Conservation (phyloP, 2,797 vertebrate species). For the Periparus ater region DNA sequence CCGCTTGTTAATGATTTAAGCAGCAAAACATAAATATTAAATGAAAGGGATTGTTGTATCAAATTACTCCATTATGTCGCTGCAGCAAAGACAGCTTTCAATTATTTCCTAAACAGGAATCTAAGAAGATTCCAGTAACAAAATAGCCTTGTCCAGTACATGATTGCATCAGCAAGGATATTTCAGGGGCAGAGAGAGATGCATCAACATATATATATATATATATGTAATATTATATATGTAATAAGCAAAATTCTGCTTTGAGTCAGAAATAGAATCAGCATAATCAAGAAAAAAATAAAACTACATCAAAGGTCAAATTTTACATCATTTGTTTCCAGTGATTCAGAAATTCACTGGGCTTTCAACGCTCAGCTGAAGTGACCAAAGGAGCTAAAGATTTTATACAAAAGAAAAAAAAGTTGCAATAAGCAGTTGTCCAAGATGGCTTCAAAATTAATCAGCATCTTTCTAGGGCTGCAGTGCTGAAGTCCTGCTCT, state of each 20-base stretch:
- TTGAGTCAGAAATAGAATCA: background rate
- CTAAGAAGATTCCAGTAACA: constrained; percentile 61
- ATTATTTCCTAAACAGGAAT: constrained; percentile 53
- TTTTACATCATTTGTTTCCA: background rate
- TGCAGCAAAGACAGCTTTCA: constrained; percentile 55
- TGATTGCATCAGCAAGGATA: background rate
- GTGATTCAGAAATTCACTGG: background rate
- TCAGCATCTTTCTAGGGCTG: constrained; percentile 37
- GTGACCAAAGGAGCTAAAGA: background rate
- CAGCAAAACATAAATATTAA: constrained; percentile 63
- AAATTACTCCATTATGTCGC: constrained; percentile 54
- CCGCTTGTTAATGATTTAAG: constrained; percentile 55
- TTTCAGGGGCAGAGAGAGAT: background rate
- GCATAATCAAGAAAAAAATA: background rate
- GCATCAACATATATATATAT: too few relatives aligned
- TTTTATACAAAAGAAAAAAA: background rate
- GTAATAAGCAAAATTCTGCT: background rate
- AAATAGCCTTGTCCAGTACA: constrained; percentile 34
- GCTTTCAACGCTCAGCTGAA: background rate
- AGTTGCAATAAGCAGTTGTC: background rate
- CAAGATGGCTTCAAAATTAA: constrained; percentile 55
- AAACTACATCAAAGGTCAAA: background rate
- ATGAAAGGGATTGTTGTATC: constrained; percentile 47
- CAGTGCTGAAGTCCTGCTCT: constrained; percentile 41
- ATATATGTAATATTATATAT: background rate